Evolutionary conservation across 1,140 invertebrate species (phyloP), one percentile per base, ranked within the genome.

Genomic region (Drosophila nikananu): DNA sequence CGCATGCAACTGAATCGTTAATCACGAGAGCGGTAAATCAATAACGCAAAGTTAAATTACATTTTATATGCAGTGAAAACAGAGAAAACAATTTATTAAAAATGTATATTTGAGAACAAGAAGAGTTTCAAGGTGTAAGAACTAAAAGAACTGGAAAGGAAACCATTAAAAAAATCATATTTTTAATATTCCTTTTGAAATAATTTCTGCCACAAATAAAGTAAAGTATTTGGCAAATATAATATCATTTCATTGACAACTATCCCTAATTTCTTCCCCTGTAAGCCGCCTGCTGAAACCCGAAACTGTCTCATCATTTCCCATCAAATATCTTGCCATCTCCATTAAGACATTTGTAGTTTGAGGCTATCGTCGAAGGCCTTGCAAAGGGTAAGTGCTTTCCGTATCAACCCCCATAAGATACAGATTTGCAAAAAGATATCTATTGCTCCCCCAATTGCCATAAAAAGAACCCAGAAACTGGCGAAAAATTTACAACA

Each of bases 401-500:
- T 48, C 19, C 19, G 54, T 19, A 72, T 46, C 84, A 78, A 89
- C 84, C 84, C 82, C 73, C 65, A 42, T 66, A 54, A 72, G 70
- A 75, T 71, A 61, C 51, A 77, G 71, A 83, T 86, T 86, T 66
- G 70, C 63, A 15, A 77, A 72, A 77, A 89, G 59, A 89, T 76
- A 83, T 81, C 68, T 83, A 89, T 79, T 84, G 77, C 74, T 84
- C 84, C 81, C 77, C 84, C 86, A 68, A 75, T 72, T 76, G 77
- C 73, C 65, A 84, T 84, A 72, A 81, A 67, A 75, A 23, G 27
- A 52, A 27, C 54, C 30, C 32, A 70, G 42, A 63, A 52, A 27
- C n/a, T 25, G 55, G 25, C 49, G 35, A 52, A 60, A 86, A 86
- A 86, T 80, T 80, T 80, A 87, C 83, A 89, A 62, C 84, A 76